phyloP scores from a whole-genome alignment of 2,888 invertebrate species.

The Reticulitermes lucifugus region DNA sequence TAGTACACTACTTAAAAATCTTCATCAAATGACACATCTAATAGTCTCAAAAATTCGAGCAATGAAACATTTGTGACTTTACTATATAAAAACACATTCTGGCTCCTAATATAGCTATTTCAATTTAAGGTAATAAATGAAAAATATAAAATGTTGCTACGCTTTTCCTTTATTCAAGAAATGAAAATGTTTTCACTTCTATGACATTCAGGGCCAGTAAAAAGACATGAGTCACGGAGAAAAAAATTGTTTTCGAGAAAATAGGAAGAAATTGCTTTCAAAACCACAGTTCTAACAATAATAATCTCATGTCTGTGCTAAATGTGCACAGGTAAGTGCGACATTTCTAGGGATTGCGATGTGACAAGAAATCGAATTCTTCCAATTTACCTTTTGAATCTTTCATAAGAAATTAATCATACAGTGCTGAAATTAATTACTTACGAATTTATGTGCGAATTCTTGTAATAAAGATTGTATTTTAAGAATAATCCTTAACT shows the following conservation, averaged over 20 bases:
- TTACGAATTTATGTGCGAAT: not conserved
- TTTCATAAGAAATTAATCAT: not conserved
- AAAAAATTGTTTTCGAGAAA: not conserved
- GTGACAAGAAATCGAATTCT: not conserved
- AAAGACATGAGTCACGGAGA: not conserved
- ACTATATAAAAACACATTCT: too few relatives aligned
- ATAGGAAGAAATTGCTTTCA: not conserved
- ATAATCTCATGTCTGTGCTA: not conserved
- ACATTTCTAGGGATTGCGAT: not conserved
- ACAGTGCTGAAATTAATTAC: not conserved
- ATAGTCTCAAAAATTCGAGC: too few relatives aligned
- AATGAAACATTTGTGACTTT: too few relatives aligned
- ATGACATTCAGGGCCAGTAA: too few relatives aligned
- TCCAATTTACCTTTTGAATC: not conserved
- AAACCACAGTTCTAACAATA: not conserved
- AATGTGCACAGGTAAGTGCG: conserved; percentile 25
- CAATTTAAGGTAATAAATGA: too few relatives aligned
- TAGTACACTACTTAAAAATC: too few relatives aligned
- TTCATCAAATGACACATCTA: too few relatives aligned
- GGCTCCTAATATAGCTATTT: too few relatives aligned
- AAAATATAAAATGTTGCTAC: too few relatives aligned
- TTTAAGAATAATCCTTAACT: not conserved
- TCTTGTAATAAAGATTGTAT: not conserved
- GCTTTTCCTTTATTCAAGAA: too few relatives aligned
- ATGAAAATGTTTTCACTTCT: too few relatives aligned